Evolutionary conservation across 1,140 invertebrate genomes (phyloP).

Genomic region (Neoseiulus cucumeris): DNA sequence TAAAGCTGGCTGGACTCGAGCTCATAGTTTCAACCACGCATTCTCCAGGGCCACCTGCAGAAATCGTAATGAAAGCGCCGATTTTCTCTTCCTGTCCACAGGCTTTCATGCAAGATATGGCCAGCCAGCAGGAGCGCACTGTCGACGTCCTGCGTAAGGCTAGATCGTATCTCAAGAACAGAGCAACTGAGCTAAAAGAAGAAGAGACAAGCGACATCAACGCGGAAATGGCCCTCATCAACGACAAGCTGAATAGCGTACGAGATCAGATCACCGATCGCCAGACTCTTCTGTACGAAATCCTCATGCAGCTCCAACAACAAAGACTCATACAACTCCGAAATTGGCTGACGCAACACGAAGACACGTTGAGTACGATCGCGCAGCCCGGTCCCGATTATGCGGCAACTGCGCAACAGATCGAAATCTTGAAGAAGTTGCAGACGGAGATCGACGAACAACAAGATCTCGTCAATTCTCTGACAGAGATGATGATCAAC

Average conservation of each 20-base stretch:
- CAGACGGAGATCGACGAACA: constrained; percentile 51
- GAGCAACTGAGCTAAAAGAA: neutral
- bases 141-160: neutral
- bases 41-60: too few relatives aligned
- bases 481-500: constrained; percentile 67
- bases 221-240: neutral
- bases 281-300: constrained; percentile 36
- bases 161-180: neutral
- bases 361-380: constrained; percentile 43
- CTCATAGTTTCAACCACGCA: too few relatives aligned
- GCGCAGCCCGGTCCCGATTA: constrained; percentile 26
- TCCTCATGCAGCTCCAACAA: constrained; percentile 45
- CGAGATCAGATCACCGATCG: neutral
- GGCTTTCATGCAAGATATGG: constrained; percentile 3
- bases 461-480: constrained; percentile 53
- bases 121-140: neutral
- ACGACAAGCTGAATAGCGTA: neutral
- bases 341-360: constrained; percentile 56
- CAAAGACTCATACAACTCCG: constrained; percentile 44
- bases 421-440: constrained; percentile 33
- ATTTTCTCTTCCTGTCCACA: neutral
- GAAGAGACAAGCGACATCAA: neutral
- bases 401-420: constrained; percentile 29
- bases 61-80: too few relatives aligned
- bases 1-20: constrained; percentile 23